These are phyloP conservation scores for Cotesia chilonis DNA, from an alignment of 1,140 invertebrate species.

Conservation along the genomic window DNA sequence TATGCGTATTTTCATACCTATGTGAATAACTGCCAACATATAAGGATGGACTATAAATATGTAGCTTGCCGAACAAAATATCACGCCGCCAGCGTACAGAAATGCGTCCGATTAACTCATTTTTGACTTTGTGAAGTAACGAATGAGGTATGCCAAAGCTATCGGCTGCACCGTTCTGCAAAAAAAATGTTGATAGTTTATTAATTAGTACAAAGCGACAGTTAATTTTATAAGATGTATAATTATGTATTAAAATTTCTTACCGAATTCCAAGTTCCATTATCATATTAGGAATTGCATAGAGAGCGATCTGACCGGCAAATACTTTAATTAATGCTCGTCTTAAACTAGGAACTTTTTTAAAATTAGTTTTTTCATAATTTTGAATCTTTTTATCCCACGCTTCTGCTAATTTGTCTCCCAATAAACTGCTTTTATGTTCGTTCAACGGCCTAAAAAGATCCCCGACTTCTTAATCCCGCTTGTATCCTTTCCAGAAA, in stretches of 20 bases:
- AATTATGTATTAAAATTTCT: conserved; percentile 9
- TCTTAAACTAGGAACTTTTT: conserved; percentile 64
- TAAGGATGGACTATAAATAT: conserved; percentile 82
- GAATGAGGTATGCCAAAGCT: conserved; percentile 74
- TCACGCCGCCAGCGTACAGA: conserved; percentile 74
- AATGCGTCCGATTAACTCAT: conserved; percentile 70
- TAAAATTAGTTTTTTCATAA: neutral
- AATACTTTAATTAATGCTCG: conserved; percentile 67
- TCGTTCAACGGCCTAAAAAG: conserved; percentile 73
- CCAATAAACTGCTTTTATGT: conserved; percentile 64
- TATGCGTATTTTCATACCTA: conserved; percentile 79
- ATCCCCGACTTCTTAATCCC: conserved; percentile 74
- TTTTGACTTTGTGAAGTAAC: conserved; percentile 69
- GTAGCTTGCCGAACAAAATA: conserved; percentile 70
- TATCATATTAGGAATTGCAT: conserved; percentile 64
- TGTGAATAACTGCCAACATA: conserved; percentile 76
- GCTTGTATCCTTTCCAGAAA: conserved; percentile 72
- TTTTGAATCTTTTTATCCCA: conserved; percentile 54
- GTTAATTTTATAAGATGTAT: too few species aligned
- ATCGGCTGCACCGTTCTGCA: conserved; percentile 75
- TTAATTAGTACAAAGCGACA: too few species aligned
- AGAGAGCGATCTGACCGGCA: conserved; percentile 62
- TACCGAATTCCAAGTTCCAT: conserved; percentile 68
- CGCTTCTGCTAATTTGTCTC: conserved; percentile 57
- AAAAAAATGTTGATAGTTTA: neutral